A percentile compares a stretch with the other conserved stretches of the same genome.
Evolutionary conservation across 1,140 invertebrate species (phyloP).

Genomic region (Drosophila biarmipes): DNA sequence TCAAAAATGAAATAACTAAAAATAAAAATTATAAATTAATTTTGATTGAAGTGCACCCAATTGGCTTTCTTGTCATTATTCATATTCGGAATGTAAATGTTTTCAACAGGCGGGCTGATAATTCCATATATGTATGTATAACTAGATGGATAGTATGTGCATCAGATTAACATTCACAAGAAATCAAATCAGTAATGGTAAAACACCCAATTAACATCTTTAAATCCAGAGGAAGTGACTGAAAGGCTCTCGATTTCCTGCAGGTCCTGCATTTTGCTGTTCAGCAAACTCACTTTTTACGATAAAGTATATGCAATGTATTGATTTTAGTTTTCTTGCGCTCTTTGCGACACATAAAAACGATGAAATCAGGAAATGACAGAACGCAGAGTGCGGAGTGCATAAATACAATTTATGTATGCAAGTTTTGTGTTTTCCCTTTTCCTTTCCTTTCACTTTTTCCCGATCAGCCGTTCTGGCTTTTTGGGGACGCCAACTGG

Average conservation of each 20-base stretch:
- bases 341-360: slow-evolving; percentile 8
- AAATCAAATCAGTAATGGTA: too few relatives aligned
- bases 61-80: too few relatives aligned
- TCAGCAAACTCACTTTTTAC: neutral
- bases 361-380: slow-evolving; percentile 32
- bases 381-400: slow-evolving; percentile 42
- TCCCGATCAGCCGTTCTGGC: slow-evolving; percentile 20
- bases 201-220: neutral
- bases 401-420: slow-evolving; percentile 53
- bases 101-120: too few relatives aligned
- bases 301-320: neutral
- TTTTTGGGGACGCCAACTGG: slow-evolving; percentile 35
- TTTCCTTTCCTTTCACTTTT: slow-evolving; percentile 32
- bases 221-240: neutral
- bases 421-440: slow-evolving; percentile 35
- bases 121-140: too few relatives aligned
- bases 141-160: neutral
- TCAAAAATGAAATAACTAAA: too few relatives aligned
- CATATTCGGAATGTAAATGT: too few relatives aligned
- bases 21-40: too few relatives aligned
- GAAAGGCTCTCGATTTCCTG: neutral
- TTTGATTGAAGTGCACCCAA: too few relatives aligned
- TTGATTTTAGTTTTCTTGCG: neutral
- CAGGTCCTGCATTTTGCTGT: neutral
- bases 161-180: too few relatives aligned